A percentile compares a stretch with the other conserved stretches of the same genome.
Evolutionary conservation across 2,888 invertebrate genomes (phyloP).

Genomic region (Phaedon cochleariae): DNA sequence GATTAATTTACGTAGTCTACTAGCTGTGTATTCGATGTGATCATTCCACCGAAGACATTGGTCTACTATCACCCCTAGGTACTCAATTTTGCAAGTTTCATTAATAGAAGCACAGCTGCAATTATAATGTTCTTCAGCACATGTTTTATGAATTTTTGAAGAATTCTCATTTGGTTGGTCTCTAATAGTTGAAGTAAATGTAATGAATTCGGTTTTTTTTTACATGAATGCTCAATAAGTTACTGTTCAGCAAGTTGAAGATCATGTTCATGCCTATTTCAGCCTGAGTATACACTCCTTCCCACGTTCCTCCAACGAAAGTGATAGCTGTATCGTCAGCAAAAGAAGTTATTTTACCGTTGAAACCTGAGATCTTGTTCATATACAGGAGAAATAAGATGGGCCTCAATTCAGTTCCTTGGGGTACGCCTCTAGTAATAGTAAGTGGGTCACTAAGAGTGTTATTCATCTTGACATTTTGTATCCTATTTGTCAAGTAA

Average conservation of each 20-base stretch:
- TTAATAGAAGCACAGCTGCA: neutral
- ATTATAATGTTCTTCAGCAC: neutral
- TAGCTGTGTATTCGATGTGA: neutral
- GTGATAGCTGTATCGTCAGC: neutral
- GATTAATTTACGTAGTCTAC: conserved; percentile 4
- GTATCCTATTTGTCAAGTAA: neutral
- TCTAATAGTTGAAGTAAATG: neutral
- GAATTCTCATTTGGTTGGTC: neutral
- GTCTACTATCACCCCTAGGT: neutral
- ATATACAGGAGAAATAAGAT: neutral
- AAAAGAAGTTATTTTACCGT: neutral
- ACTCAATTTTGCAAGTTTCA: neutral
- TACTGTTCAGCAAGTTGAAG: neutral
- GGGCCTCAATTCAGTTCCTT: neutral
- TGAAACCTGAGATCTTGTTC: neutral
- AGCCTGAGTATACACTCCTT: conserved; percentile 1
- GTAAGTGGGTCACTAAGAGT: neutral
- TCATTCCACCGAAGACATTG: neutral
- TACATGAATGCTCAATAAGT: neutral
- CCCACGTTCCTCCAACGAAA: neutral
- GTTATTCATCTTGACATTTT: neutral
- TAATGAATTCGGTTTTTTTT: conserved; percentile 7
- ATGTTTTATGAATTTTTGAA: neutral
- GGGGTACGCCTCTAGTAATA: neutral
- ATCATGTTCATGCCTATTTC: conserved; percentile 1